A percentile compares a stretch with the other conserved stretches of the same genome.
phyloP scores from a whole-genome alignment of 1,140 invertebrate genomes.

The Zaprionus camerounensis region DNA sequence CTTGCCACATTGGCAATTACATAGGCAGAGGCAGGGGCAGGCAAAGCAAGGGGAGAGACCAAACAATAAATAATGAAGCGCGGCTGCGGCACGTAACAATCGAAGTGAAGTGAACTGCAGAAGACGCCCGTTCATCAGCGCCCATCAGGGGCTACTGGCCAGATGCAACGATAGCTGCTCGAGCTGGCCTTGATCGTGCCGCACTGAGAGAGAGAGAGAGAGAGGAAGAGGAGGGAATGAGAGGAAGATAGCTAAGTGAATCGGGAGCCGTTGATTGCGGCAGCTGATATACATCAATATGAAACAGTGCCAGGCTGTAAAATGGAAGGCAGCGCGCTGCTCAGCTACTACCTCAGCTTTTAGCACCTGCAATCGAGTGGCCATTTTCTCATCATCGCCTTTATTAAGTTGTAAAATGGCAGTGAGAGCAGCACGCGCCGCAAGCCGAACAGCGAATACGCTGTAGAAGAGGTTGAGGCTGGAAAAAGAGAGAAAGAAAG shows the following conservation, averaged over 20 bases:
- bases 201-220: constrained; percentile 10
- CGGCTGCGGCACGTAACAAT: constrained; percentile 50
- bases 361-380: constrained; percentile 57
- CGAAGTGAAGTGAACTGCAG: constrained; percentile 30
- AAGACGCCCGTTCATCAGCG: constrained; percentile 51
- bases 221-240: background rate
- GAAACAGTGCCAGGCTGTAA: constrained; percentile 41
- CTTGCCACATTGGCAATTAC: constrained; percentile 53
- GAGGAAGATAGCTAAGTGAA: constrained; percentile 15
- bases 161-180: constrained; percentile 6
- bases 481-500: background rate
- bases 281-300: constrained; percentile 48
- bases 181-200: constrained; percentile 51
- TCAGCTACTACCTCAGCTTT: constrained; percentile 41
- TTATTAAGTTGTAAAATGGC: constrained; percentile 54
- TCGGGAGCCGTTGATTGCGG: constrained; percentile 47
- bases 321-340: constrained; percentile 35
- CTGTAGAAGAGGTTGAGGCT: background rate
- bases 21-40: background rate
- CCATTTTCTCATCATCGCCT: constrained; percentile 30
- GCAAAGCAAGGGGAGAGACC: background rate
- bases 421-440: constrained; percentile 19
- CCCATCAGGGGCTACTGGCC: constrained; percentile 37
- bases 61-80: constrained; percentile 56
- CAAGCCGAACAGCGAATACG: constrained; percentile 19